phyloP scores from a whole-genome alignment of 2,888 invertebrate species.

The Hirtodrosophila confusa region DNA sequence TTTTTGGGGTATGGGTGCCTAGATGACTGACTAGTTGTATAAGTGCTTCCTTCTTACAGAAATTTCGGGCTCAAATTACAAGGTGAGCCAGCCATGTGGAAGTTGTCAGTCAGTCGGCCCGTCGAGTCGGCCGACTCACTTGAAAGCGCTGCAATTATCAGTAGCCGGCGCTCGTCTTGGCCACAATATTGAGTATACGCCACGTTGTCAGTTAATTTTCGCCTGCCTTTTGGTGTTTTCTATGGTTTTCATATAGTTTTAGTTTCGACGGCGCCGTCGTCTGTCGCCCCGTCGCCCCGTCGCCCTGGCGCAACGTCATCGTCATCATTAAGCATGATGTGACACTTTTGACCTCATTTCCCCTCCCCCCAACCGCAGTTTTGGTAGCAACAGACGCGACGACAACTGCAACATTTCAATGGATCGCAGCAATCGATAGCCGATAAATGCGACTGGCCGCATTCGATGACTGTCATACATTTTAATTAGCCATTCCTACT shows the following conservation, averaged over 20 bases:
- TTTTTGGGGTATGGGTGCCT: slow-evolving; percentile 10
- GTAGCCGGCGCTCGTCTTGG: slow-evolving; percentile 56
- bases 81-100: slow-evolving; percentile 80
- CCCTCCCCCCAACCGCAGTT: neutral
- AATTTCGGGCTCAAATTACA: slow-evolving; percentile 82
- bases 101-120: slow-evolving; percentile 63
- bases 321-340: slow-evolving; percentile 82
- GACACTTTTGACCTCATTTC: slow-evolving; percentile 80
- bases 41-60: slow-evolving; percentile 80
- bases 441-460: slow-evolving; percentile 37
- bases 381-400: slow-evolving; percentile 2
- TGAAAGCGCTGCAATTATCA: slow-evolving; percentile 74
- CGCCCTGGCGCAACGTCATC: slow-evolving; percentile 49
- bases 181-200: slow-evolving; percentile 67
- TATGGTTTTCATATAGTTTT: slow-evolving; percentile 37
- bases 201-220: slow-evolving; percentile 70
- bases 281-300: slow-evolving; percentile 12
- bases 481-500: slow-evolving; percentile 42
- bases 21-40: slow-evolving; percentile 72
- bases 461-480: slow-evolving; percentile 40
- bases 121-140: slow-evolving; percentile 45
- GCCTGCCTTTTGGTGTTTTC: slow-evolving; percentile 30
- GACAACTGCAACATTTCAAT: slow-evolving; percentile 8
- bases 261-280: slow-evolving; percentile 45
- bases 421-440: slow-evolving; percentile 47